A percentile compares a stretch with the other conserved stretches of the same genome.
Conservation (phyloP, 2,888 invertebrate species). For the Papilio gigon region DNA sequence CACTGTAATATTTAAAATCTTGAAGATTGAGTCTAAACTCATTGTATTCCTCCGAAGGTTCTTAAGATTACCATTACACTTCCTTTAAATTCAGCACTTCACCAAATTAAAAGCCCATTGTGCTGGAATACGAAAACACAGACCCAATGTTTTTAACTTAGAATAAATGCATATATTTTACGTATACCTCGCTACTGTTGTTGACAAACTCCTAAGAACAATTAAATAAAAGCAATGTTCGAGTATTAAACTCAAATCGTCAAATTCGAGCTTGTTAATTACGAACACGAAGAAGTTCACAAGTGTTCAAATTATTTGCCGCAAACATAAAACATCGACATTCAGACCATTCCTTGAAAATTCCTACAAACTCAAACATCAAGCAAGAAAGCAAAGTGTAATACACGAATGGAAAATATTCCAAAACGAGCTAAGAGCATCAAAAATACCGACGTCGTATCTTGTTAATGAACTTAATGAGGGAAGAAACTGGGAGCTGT, state of each 20-base stretch:
- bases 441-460: slow-evolving; percentile 75
- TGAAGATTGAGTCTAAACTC: slow-evolving; percentile 77
- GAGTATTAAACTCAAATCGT: slow-evolving; percentile 72
- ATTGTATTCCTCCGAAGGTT: slow-evolving; percentile 74
- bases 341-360: slow-evolving; percentile 76
- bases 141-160: slow-evolving; percentile 24
- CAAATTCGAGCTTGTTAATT: slow-evolving; percentile 79
- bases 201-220: slow-evolving; percentile 64
- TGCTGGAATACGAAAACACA: slow-evolving; percentile 21
- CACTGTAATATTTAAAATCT: slow-evolving; percentile 82
- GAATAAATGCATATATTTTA: slow-evolving; percentile 32
- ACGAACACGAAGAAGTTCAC: slow-evolving; percentile 76
- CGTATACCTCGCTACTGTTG: slow-evolving; percentile 45
- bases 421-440: slow-evolving; percentile 69
- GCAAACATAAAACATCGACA: slow-evolving; percentile 78
- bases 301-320: slow-evolving; percentile 79
- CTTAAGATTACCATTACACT: slow-evolving; percentile 61
- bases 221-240: slow-evolving; percentile 67
- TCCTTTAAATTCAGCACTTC: slow-evolving; percentile 69
- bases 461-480: slow-evolving; percentile 79
- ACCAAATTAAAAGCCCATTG: slow-evolving; percentile 60
- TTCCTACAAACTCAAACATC: slow-evolving; percentile 74
- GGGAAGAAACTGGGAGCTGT: slow-evolving; percentile 69
- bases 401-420: slow-evolving; percentile 75
- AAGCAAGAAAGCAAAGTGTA: slow-evolving; percentile 67